A percentile compares a stretch with the other conserved stretches of the same genome.
Conservation (phyloP, 2,113 vertebrate species). For the Atrichornis clamosus region DNA sequence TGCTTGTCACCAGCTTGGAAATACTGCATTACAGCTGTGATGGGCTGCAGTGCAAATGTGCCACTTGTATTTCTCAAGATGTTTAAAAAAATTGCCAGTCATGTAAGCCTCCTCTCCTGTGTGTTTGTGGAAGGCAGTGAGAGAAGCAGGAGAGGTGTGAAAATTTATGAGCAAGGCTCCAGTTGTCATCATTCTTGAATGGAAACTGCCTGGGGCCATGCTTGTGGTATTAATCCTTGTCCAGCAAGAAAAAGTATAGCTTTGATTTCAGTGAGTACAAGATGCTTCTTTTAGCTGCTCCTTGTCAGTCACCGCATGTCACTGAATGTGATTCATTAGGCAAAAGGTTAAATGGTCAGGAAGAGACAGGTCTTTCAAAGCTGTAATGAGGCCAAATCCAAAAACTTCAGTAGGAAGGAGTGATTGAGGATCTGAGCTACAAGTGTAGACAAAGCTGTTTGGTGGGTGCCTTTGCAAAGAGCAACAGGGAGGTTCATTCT, state of each 20-base stretch:
- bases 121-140: background rate
- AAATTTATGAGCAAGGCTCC: background rate
- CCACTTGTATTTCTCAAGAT: background rate
- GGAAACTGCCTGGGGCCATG: background rate
- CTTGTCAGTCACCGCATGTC: background rate
- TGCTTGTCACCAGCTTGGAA: background rate
- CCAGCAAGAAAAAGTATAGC: background rate
- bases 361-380: background rate
- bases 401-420: background rate
- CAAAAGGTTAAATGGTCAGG: background rate
- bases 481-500: background rate
- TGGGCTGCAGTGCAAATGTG: background rate
- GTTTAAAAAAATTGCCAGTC: background rate
- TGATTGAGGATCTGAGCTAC: background rate
- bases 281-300: background rate
- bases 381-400: background rate
- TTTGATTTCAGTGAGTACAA: background rate
- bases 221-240: background rate
- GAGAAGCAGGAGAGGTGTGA: background rate
- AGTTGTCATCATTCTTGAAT: background rate
- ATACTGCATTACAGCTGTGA: accelerated
- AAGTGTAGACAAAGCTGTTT: background rate
- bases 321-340: background rate
- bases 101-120: background rate
- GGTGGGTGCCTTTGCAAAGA: background rate